phyloP scores from a whole-genome alignment of 2,888 invertebrate species.

The Volucella bombylans region DNA sequence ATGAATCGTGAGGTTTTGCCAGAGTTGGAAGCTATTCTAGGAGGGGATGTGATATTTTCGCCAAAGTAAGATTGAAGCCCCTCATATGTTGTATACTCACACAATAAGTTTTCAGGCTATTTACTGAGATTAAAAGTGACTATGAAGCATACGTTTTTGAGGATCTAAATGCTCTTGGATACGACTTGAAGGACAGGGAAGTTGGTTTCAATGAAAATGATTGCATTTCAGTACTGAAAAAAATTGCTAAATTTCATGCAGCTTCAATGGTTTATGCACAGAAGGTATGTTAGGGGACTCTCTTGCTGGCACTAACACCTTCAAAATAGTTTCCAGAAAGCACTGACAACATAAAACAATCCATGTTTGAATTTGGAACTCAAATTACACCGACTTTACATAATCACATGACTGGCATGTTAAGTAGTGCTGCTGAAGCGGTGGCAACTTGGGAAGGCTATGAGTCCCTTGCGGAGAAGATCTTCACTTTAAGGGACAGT shows the following conservation, averaged over 20 bases:
- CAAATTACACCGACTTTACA: conserved; percentile 31
- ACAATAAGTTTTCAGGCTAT: conserved; percentile 55
- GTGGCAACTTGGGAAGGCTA: conserved; percentile 80
- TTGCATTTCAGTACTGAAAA: conserved; percentile 81
- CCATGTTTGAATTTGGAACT: conserved; percentile 73
- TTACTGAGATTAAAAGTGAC: conserved; percentile 4
- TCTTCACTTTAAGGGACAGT: conserved; percentile 76
- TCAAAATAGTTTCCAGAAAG: conserved; percentile 69
- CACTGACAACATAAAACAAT: conserved; percentile 69
- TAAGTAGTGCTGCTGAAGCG: conserved; percentile 74
- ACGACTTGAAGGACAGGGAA: conserved; percentile 82
- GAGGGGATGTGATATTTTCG: conserved; percentile 10
- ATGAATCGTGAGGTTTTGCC: not conserved
- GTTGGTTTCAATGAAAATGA: conserved; percentile 83
- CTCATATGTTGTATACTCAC: not conserved
- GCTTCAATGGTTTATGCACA: conserved; percentile 83
- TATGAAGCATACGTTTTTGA: conserved; percentile 58
- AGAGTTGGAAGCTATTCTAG: not conserved
- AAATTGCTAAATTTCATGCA: conserved; percentile 83
- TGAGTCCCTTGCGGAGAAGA: conserved; percentile 80
- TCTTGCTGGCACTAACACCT: not conserved
- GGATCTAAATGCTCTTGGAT: conserved; percentile 78
- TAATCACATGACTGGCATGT: conserved; percentile 27
- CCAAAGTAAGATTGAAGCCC: conserved; percentile 25
- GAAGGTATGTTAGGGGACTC: conserved; percentile 77